A percentile compares a stretch with the other conserved stretches of the same genome.
phyloP scores from a whole-genome alignment of 2,113 vertebrate species.

The Cephalopholis sonnerati region DNA sequence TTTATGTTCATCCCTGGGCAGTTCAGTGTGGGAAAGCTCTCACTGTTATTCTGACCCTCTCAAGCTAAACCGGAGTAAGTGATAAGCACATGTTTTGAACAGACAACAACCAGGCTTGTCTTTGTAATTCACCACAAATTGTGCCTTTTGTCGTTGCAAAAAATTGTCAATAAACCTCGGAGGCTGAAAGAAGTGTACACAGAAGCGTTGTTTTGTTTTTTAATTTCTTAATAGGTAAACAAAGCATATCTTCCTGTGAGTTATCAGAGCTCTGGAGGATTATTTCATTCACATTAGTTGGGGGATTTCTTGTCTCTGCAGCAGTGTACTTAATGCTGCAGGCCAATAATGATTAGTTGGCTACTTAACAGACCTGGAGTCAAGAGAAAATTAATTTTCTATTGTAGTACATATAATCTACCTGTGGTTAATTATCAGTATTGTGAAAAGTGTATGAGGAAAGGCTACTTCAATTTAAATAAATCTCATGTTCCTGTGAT shows the following conservation, averaged over 20 bases:
- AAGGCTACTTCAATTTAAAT: background rate
- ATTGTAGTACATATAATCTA: background rate
- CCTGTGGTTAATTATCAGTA: slow-evolving; percentile 8
- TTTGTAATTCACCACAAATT: background rate
- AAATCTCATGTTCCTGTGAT: background rate
- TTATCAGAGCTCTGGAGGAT: background rate
- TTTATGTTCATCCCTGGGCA: background rate
- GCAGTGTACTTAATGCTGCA: background rate
- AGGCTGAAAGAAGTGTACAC: slow-evolving; percentile 11
- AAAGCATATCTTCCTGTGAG: background rate
- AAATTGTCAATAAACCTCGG: background rate
- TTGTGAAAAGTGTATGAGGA: background rate
- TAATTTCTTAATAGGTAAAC: background rate
- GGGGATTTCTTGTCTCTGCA: background rate
- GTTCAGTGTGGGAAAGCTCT: background rate
- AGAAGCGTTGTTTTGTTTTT: background rate
- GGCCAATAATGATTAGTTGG: background rate
- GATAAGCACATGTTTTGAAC: background rate
- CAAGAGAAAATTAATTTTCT: slow-evolving; percentile 18
- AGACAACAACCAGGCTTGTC: background rate
- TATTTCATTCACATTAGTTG: background rate
- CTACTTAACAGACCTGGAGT: slow-evolving; percentile 18
- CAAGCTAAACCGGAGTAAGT: no score
- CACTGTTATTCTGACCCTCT: background rate
- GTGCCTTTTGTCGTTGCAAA: background rate